phyloP scores from a whole-genome alignment of 35 echinoderm and acorn worm species.

The Heliocidaris erythrogramma region DNA sequence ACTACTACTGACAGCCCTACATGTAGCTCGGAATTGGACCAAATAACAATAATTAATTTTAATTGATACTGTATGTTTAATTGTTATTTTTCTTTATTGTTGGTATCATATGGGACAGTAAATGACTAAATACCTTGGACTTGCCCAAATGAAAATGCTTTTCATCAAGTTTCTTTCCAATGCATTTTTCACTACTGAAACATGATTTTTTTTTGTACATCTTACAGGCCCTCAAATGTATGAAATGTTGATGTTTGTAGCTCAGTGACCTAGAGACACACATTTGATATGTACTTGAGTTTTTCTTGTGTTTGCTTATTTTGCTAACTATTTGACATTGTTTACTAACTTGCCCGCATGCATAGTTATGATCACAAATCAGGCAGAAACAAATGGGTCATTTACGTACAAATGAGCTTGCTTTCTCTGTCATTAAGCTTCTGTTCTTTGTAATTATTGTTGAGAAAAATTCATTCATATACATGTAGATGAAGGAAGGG shows the following conservation, averaged over 20 bases:
- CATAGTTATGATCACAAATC: not conserved
- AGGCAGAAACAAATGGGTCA: not conserved
- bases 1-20: too few species aligned
- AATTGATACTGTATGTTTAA: too few species aligned
- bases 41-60: too few species aligned
- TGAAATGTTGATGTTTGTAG: not conserved
- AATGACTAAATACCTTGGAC: too few species aligned
- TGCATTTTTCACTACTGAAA: too few species aligned
- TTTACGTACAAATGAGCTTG: not conserved
- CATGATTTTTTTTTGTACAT: too few species aligned
- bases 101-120: too few species aligned
- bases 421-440: not conserved
- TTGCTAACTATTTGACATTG: not conserved
- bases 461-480: not conserved
- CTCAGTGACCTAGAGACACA: not conserved
- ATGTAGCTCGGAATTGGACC: too few species aligned
- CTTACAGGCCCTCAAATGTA: not conserved
- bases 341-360: too few species aligned
- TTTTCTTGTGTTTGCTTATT: not conserved
- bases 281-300: not conserved
- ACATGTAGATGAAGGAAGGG: not conserved
- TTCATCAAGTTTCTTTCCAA: too few species aligned
- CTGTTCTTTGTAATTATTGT: not conserved
- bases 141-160: too few species aligned
- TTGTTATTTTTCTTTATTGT: too few species aligned